Base-by-base conservation (phyloP, 37 sponge, comb jelly and placozoan species). In the Amphimedon queenslandica region DNA sequence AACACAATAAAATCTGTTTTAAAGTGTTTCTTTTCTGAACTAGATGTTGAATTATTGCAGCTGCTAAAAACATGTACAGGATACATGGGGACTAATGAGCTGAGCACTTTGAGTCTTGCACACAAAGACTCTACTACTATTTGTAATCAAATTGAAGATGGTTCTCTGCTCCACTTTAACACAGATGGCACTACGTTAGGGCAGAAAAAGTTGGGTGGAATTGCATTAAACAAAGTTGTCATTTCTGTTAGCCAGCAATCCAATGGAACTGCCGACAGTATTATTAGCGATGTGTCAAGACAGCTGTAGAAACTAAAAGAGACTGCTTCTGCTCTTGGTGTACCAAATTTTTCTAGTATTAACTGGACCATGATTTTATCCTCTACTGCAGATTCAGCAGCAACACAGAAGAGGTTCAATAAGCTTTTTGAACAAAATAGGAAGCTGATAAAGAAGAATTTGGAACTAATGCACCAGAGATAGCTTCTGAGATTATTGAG, bases 281-380 rank as follows among this genome's bases (percentile, higher is more conserved):
- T 75, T n/a, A 53, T 68, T 53, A 61, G 38, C 21, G 61, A 75
- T 34, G 61, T 75, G 58, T 75, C 76, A 16, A 64, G 65, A 47
- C 69, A 82, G 55, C 28, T 75, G 21, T 31, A 64, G 10, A 65
- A 30, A 16, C 56, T 77, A 36, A 58, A 57, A 65, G 63, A 66
- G 38, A 63, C 34, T 34, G 77, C 77, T 42, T 5, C 64, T 18
- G 31, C 51, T 66, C 40, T 77, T 25, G 67, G 56, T 4, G 3
- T 77, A 34, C 64, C 64, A 27, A 64, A 77, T 65, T 47, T 67
- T 18, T 66, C 64, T 41, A 29, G 39, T 30, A 77, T 77, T n/a
- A 77, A 77, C 42, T 77, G 77, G 77, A 40, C 77, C 40, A 29
- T 77, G 30, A 40, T 77, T 27, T 64, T 43, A 27, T 63, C 77